Base-by-base conservation (phyloP, 2,888 invertebrate genomes). In the Diarsia brunnea region DNA sequence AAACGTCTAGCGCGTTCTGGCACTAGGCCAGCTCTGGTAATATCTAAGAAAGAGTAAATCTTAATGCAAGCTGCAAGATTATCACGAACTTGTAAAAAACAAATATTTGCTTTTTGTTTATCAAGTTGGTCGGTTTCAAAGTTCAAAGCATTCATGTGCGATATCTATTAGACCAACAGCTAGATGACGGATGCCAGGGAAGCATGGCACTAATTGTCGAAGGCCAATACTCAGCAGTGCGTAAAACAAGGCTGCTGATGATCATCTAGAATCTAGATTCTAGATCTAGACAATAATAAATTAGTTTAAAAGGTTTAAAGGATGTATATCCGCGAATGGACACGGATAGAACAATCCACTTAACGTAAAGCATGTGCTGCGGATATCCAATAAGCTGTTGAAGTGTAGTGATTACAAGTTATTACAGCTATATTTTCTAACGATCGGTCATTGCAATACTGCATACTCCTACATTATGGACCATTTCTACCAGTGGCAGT, bases 1-100 rank as follows among this genome's bases (percentile, higher is more conserved):
- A 68, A 79, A 79, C 67, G 82, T 85, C 78, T 84, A 76, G 82
- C 64, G 66, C 64, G 58, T 45, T 65, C 68, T 88, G 87, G 87
- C 87, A 63, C 14, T 8, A 43, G 58, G 87, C 87, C 87, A 88
- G 65, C 75, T 65, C 55, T 67, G 78, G 78, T 83, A 71, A 73
- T 82, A 81, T 78, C 74, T 75, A 69, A 78, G 76, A 76, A 64
- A 84, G 58, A 63, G 78, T 75, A 73, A 72, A 86, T 78, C 70
- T 73, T 66, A 67, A 68, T 84, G 80, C 78, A 84, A 73, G 68
- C 75, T 85, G 79, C 81, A 78, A 73, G 73, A 84, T 74, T 72
- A 76, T n/a, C 47, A 66, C 3, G 55, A 11, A 60, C 7, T 51
- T 70, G 60, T 66, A 64, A 69, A 65, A 49, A 68, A 61, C 12